Conservation (phyloP, 2,797 vertebrate genomes). For the Lepus oiostolus region DNA sequence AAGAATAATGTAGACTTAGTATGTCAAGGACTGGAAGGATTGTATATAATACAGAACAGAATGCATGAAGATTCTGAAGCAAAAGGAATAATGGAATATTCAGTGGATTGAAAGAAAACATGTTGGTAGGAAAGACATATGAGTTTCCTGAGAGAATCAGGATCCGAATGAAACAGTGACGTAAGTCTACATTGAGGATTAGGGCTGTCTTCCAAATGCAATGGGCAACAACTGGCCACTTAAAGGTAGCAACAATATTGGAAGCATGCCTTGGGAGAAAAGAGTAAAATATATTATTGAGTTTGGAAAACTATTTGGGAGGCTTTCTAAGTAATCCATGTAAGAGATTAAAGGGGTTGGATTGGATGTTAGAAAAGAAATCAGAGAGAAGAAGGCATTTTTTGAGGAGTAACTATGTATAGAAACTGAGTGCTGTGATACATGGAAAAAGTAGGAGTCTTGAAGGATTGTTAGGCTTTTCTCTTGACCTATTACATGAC, state of each 20-base stretch:
- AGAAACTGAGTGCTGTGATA: background rate
- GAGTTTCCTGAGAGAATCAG: background rate
- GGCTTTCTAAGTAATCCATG: background rate
- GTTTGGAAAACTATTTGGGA: background rate
- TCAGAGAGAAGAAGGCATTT: background rate
- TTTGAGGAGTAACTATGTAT: background rate
- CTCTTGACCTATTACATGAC: background rate
- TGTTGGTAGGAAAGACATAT: background rate
- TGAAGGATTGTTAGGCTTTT: background rate
- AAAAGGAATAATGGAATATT: background rate
- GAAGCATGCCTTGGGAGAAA: background rate
- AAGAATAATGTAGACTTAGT: background rate
- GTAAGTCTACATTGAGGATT: background rate
- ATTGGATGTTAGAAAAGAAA: background rate
- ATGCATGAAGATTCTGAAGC: background rate
- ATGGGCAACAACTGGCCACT: background rate
- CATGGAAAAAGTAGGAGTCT: background rate
- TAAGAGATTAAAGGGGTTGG: background rate
- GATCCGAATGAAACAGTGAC: background rate
- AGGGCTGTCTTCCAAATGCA: background rate
- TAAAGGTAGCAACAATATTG: background rate
- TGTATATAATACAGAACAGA: background rate
- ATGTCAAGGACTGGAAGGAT: background rate
- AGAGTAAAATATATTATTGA: background rate
- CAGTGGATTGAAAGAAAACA: background rate